A percentile compares a stretch with the other conserved stretches of the same genome.
These are phyloP conservation scores for Tholera decimalis DNA, from an alignment of 2,888 invertebrate genomes.

Conservation along the genomic window DNA sequence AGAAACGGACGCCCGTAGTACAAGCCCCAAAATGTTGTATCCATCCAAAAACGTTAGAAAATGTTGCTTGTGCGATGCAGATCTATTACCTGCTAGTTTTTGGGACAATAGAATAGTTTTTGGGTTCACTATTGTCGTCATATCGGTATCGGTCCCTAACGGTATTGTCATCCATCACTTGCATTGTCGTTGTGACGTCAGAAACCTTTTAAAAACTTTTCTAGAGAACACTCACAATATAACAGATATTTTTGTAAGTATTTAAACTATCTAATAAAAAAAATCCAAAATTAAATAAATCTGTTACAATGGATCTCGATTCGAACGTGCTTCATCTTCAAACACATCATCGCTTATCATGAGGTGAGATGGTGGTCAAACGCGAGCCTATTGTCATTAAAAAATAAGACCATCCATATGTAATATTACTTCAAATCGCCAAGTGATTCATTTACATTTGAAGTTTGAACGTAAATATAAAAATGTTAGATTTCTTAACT, in stretches of 20 bases:
- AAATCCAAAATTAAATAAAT: no score
- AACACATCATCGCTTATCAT: no score
- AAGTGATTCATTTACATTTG: no score
- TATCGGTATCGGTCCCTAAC: slow-evolving; percentile 38
- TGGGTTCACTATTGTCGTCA: slow-evolving; percentile 71
- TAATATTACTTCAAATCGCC: no score
- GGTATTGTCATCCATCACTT: slow-evolving; percentile 5
- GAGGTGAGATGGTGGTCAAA: no score
- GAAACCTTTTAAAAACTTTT: slow-evolving; percentile 1
- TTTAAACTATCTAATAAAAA: no score
- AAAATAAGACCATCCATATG: no score
- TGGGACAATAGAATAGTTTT: slow-evolving; percentile 67
- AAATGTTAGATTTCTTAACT: no score
- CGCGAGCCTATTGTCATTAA: no score
- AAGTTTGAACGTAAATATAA: no score
- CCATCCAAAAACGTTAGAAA: slow-evolving; percentile 62
- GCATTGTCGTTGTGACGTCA: slow-evolving; percentile 15
- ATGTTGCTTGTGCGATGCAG: slow-evolving; percentile 81
- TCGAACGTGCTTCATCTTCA: no score
- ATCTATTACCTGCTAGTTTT: slow-evolving; percentile 76
- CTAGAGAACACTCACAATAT: not conserved
- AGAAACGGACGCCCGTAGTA: slow-evolving; percentile 84
- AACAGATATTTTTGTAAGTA: not conserved
- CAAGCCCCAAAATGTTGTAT: slow-evolving; percentile 32
- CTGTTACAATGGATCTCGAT: no score